Percentiles rank a stretch among this genome's conserved stretches.
Conservation (phyloP, 2,797 vertebrate species). For the Pitangus sulphuratus region DNA sequence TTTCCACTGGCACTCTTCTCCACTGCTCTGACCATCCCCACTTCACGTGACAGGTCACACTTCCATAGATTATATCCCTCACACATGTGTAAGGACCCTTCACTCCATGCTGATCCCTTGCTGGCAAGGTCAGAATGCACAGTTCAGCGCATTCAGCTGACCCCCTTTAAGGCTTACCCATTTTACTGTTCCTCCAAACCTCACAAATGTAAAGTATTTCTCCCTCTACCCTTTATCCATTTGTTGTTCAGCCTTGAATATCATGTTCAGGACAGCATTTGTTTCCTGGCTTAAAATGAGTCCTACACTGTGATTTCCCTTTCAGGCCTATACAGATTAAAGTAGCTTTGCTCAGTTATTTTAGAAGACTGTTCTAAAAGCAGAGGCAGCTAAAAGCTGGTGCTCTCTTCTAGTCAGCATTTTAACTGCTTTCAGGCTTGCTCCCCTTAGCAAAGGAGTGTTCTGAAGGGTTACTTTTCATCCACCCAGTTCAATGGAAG, state of each 20-base stretch:
- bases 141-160: background rate
- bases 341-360: background rate
- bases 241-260: background rate
- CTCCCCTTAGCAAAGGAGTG: background rate
- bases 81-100: background rate
- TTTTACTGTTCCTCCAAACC: background rate
- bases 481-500: background rate
- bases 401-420: background rate
- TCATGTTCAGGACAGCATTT: rapidly evolving
- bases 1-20: background rate
- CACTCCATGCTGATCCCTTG: background rate
- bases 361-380: background rate
- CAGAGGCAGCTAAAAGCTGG: background rate
- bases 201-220: background rate
- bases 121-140: background rate
- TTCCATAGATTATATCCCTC: rapidly evolving
- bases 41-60: background rate
- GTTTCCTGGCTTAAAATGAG: background rate
- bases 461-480: background rate
- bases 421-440: background rate
- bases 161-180: background rate
- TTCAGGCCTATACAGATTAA: background rate
- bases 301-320: background rate
- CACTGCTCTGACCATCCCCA: background rate
- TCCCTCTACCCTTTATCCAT: background rate